Conservation (phyloP, 2,888 invertebrate genomes). For the Metellina segmentata region DNA sequence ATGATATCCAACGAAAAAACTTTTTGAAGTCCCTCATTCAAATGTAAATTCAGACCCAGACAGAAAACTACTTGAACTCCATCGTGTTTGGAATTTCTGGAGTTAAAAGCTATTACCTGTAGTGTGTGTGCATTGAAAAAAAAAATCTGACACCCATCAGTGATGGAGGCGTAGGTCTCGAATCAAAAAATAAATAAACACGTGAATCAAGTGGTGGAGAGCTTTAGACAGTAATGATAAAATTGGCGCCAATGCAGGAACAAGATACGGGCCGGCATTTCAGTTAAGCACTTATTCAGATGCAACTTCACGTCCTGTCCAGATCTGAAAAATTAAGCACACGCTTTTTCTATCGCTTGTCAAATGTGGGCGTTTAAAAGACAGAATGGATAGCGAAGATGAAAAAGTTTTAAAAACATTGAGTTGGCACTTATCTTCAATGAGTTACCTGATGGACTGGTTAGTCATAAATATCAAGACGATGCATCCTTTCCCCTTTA, state of each 20-base stretch:
- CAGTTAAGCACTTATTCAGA: slow-evolving; percentile 46
- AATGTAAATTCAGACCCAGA: too few species aligned
- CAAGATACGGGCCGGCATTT: slow-evolving; percentile 2
- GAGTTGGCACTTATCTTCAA: neutral
- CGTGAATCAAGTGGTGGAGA: neutral
- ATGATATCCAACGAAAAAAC: too few species aligned
- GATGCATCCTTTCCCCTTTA: neutral
- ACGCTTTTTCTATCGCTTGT: slow-evolving; percentile 35
- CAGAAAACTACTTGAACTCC: too few species aligned
- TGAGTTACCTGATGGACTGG: neutral
- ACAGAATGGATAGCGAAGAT: slow-evolving; percentile 9
- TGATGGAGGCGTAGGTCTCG: neutral
- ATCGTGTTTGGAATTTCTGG: too few species aligned
- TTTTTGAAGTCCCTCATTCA: too few species aligned
- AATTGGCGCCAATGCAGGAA: slow-evolving; percentile 45
- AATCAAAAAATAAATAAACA: neutral
- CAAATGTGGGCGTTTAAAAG: slow-evolving; percentile 24
- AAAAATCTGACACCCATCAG: too few species aligned
- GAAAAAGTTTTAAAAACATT: neutral
- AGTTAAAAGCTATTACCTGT: too few species aligned
- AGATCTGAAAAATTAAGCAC: slow-evolving; percentile 19
- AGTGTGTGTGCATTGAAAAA: too few species aligned
- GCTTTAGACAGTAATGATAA: slow-evolving; percentile 42
- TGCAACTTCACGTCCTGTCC: slow-evolving; percentile 47
- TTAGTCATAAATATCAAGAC: neutral